phyloP scores from a whole-genome alignment of 2,113 vertebrate genomes.

The Nesogale talazaci region DNA sequence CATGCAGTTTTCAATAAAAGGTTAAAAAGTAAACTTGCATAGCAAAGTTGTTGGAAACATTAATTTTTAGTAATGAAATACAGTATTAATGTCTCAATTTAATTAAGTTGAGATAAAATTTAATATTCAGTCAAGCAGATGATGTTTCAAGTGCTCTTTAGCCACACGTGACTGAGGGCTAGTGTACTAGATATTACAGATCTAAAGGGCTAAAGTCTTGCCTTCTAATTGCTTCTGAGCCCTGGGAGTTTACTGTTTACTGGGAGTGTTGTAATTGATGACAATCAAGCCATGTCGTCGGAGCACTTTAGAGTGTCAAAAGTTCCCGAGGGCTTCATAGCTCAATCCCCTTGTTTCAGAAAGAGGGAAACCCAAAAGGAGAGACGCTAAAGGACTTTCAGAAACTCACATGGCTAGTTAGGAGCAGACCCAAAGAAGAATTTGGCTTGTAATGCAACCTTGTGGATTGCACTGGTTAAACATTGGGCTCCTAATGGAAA shows the following conservation, averaged over 20 bases:
- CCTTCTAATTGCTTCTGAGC: background rate
- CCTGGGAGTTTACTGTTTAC: background rate
- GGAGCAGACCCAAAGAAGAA: background rate
- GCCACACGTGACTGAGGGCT: background rate
- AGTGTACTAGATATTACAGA: background rate
- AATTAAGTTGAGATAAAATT: slow-evolving; percentile 22
- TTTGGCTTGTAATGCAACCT: no score
- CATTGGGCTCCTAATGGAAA: no score
- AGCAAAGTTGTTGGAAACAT: slow-evolving; percentile 10
- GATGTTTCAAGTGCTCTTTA: background rate
- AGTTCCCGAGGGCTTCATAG: background rate
- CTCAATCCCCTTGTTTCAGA: background rate
- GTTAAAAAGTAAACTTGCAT: background rate
- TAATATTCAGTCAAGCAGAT: background rate
- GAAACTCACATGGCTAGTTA: background rate
- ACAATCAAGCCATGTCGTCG: background rate
- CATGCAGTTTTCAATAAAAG: slow-evolving; percentile 20
- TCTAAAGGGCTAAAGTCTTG: background rate
- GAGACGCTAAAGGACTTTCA: background rate
- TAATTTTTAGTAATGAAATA: slow-evolving; percentile 2
- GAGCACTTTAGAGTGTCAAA: background rate
- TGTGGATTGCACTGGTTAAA: no score
- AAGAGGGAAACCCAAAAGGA: background rate
- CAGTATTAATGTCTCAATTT: background rate
- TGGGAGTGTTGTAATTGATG: background rate